Conservation (phyloP, 2,888 invertebrate genomes). For the Volucella inflata region DNA sequence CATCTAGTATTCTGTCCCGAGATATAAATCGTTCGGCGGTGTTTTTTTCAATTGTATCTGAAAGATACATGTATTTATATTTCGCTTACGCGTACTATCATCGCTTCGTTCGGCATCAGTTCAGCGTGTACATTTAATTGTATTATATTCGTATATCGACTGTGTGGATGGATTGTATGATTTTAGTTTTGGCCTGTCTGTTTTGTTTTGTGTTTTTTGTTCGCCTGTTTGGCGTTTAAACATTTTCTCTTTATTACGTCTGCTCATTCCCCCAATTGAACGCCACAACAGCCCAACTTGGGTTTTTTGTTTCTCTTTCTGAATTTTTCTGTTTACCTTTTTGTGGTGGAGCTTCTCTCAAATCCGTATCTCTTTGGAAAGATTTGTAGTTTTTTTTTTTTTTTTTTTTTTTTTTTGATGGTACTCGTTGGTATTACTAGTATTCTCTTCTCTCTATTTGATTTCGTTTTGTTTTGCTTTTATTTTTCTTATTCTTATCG, state of each 20-base stretch:
- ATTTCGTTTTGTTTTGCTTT: conserved; percentile 70
- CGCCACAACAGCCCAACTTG: neutral
- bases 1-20: conserved; percentile 43
- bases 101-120: conserved; percentile 46
- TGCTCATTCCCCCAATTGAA: neutral
- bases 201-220: too few species aligned
- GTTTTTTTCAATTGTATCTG: conserved; percentile 66
- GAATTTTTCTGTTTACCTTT: conserved; percentile 5
- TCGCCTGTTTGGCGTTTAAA: conserved; percentile 17
- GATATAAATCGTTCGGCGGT: conserved; percentile 52
- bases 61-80: conserved; percentile 72
- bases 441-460: conserved; percentile 42
- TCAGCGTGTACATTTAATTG: conserved; percentile 62
- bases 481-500: conserved; percentile 60
- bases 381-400: conserved; percentile 18
- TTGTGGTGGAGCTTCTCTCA: too few species aligned
- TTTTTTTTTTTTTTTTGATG: conserved; percentile 1
- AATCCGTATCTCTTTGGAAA: too few species aligned
- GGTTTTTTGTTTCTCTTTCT: conserved; percentile 49
- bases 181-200: neutral
- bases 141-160: conserved; percentile 49
- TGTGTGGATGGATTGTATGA: conserved; percentile 47
- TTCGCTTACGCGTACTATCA: conserved; percentile 71
- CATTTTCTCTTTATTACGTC: conserved; percentile 63
- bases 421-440: neutral